A percentile compares a stretch with the other conserved stretches of the same genome.
Evolutionary conservation across 2,888 invertebrate genomes (phyloP).

Genomic region (Nowickia ferox): DNA sequence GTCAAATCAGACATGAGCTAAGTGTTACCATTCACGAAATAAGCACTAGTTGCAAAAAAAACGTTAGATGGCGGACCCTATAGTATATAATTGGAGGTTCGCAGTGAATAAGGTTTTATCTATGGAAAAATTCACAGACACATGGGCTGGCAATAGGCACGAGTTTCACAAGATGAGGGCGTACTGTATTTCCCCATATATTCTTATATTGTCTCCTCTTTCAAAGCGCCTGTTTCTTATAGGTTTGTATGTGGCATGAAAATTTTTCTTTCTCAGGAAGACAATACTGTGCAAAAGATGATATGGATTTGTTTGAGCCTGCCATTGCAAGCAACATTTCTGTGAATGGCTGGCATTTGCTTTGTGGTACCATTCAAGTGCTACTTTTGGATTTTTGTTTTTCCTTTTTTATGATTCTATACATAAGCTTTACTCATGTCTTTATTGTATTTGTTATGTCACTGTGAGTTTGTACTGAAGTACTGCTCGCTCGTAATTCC

Average conservation of each 20-base stretch:
- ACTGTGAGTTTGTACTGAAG: conserved; percentile 26
- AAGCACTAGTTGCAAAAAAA: too few species aligned
- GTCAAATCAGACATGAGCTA: too few species aligned
- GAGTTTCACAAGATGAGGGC: too few species aligned
- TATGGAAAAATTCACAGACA: too few species aligned
- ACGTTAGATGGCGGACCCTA: too few species aligned
- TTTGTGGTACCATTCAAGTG: conserved; percentile 63
- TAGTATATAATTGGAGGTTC: too few species aligned
- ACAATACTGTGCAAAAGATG: conserved; percentile 54
- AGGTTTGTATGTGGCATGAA: conserved; percentile 27
- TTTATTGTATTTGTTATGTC: conserved; percentile 21
- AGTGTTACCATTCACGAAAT: too few species aligned
- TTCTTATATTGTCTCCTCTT: conserved; percentile 56
- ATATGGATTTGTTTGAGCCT: conserved; percentile 64
- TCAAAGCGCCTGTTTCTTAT: background rate
- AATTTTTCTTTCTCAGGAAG: conserved; percentile 29
- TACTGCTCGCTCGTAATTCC: conserved; percentile 16
- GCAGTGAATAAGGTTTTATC: too few species aligned
- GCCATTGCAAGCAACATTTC: conserved; percentile 61
- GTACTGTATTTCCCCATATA: conserved; percentile 27
- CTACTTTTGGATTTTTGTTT: conserved; percentile 50
- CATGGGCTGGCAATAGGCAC: too few species aligned
- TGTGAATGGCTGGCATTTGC: conserved; percentile 67
- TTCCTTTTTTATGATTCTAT: conserved; percentile 30
- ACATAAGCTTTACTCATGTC: conserved; percentile 22